A percentile compares a stretch with the other conserved stretches of the same genome.
Conservation (phyloP, 2,797 vertebrate species). For the Galago senegalensis region DNA sequence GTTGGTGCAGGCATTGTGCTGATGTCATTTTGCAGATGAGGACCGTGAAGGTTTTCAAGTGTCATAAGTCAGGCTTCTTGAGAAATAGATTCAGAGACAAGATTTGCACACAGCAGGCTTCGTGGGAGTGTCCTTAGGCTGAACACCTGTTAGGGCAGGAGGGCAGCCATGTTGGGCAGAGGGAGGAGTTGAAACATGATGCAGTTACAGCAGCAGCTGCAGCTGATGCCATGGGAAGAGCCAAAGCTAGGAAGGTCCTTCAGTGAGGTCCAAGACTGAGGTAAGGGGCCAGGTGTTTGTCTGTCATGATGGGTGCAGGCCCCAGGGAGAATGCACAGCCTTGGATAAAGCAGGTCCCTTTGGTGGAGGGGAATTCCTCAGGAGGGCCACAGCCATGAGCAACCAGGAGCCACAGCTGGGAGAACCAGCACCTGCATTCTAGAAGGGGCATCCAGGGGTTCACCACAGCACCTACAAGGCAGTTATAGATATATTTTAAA, state of each 20-base stretch:
- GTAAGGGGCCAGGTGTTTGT: not conserved
- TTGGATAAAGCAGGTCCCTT: not conserved
- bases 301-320: not conserved
- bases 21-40: not conserved
- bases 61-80: not conserved
- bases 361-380: not conserved
- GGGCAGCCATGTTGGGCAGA: not conserved
- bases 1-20: not conserved
- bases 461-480: no score
- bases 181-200: not conserved
- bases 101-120: not conserved
- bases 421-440: not conserved
- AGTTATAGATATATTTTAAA: not conserved
- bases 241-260: not conserved
- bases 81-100: not conserved
- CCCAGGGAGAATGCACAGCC: not conserved
- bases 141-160: not conserved
- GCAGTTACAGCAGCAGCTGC: not conserved
- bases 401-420: not conserved
- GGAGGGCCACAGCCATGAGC: not conserved
- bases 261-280: not conserved
- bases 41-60: not conserved
- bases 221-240: not conserved
- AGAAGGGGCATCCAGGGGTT: not conserved
- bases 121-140: not conserved